phyloP scores from a whole-genome alignment of 2,888 invertebrate species.

The Pristionchus japonicus region DNA sequence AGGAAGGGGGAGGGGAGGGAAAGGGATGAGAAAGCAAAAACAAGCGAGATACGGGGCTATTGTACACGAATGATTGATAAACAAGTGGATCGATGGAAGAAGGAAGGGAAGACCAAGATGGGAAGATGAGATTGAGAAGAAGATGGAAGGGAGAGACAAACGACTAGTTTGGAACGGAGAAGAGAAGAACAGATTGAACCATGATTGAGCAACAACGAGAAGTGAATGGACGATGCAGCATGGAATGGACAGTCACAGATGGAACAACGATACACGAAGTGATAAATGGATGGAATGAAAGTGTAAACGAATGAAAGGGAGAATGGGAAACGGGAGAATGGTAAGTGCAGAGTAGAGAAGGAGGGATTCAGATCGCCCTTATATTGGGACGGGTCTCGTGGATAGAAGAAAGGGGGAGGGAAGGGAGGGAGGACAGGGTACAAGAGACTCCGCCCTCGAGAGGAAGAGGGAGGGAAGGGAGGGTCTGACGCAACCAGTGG shows the following conservation, averaged over 20 bases:
- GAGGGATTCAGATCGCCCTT: conserved; percentile 4
- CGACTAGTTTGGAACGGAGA: not conserved
- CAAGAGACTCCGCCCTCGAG: conserved; percentile 5
- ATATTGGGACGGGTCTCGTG: not conserved
- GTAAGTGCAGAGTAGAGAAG: not conserved
- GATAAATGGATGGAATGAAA: not conserved
- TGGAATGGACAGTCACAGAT: not conserved
- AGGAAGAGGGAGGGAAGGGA: not conserved
- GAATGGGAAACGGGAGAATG: not conserved
- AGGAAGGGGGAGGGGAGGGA: not conserved
- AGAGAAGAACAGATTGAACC: not conserved
- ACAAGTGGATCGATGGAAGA: not conserved
- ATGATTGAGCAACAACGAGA: not conserved
- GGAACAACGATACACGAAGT: not conserved
- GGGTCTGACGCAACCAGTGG: not conserved
- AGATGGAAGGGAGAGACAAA: not conserved
- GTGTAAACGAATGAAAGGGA: not conserved
- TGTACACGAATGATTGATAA: conserved; percentile 27
- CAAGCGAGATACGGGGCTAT: not conserved
- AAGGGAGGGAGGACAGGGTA: conserved; percentile 24
- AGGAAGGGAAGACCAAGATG: conserved; percentile 1
- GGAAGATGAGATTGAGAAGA: not conserved
- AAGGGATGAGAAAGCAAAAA: conserved; percentile 1
- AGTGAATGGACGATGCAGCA: not conserved
- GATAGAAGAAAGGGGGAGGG: not conserved